Evolutionary conservation across 1,140 invertebrate species (phyloP), one percentile per base, ranked within the genome.

Genomic region (Brachionus asplanchnoidis): DNA sequence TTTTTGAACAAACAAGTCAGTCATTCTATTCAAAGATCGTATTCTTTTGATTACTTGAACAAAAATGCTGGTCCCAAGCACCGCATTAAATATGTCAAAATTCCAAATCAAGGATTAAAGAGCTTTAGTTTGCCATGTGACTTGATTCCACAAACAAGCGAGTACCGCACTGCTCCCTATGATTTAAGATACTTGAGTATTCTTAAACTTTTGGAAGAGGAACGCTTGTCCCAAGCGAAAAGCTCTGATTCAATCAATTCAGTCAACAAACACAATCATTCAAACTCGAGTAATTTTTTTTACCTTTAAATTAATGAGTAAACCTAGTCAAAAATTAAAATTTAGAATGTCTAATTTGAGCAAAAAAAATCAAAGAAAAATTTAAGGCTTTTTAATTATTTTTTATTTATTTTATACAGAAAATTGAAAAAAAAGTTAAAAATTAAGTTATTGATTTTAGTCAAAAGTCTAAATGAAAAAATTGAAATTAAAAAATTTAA

Each of bases 121-220:
- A n/a, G 36, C 26, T 36, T 50, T 68, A 28, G 68, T 66, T 42
- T 42, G 26, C 53, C 50, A 12, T 6, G 17, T 32, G 40, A 66
- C 20, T 65, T 17, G 42, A 32, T 68, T 20, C 26, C 4, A 6
- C 11, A 44, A 17, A 5, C 50, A 44, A 42, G 8, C 36, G 78
- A 80, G 14, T 80, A 42, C 36, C 14, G 50, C 17, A 66, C 23
- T n/a, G 65, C 65, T 11, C 68, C 84, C 8, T 84, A 84, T 44
- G 44, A 73, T 70, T 23, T 84, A 17, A 40, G 53, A 42, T 84
- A 84, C 28, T 77, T 68, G 68, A 84, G 60, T 44, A 77, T 84
- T 42, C 50, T 84, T 14, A 53, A 75, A 14, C 42, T 84, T 1
- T 20, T 84, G 4, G 70, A 84, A 11, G 66, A 68, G n/a, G 65